phyloP scores from a whole-genome alignment of 2,797 vertebrate species.

The Tenualosa thibaudeaui region DNA sequence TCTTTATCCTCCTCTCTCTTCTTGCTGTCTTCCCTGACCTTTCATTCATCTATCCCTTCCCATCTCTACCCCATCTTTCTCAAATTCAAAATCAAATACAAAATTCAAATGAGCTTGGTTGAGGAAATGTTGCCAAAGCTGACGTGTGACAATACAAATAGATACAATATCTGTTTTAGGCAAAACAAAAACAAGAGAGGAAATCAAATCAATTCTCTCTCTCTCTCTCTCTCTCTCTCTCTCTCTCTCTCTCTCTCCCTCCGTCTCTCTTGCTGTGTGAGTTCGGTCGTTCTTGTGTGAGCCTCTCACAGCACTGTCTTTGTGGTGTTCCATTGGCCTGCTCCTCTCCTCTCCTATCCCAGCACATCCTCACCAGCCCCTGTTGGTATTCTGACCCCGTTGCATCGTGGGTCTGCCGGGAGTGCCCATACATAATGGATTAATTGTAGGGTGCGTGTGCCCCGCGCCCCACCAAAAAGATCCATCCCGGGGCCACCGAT shows the following conservation, averaged over 20 bases:
- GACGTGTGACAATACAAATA: no score
- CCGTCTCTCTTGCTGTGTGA: background rate
- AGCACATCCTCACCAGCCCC: background rate
- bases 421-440: background rate
- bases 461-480: background rate
- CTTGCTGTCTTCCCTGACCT: no score
- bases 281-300: background rate
- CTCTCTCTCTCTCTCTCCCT: background rate
- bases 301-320: background rate
- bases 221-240: no score
- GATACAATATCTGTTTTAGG: no score
- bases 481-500: background rate
- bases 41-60: no score
- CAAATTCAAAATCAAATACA: no score
- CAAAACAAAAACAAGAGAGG: no score
- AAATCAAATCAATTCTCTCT: no score
- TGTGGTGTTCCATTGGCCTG: background rate
- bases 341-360: background rate
- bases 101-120: no score
- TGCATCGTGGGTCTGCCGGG: background rate
- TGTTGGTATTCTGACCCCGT: background rate
- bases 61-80: no score
- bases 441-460: background rate
- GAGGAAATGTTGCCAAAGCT: no score
- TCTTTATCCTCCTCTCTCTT: no score